phyloP scores from a whole-genome alignment of 2,888 invertebrate genomes.

The Thereva unica region DNA sequence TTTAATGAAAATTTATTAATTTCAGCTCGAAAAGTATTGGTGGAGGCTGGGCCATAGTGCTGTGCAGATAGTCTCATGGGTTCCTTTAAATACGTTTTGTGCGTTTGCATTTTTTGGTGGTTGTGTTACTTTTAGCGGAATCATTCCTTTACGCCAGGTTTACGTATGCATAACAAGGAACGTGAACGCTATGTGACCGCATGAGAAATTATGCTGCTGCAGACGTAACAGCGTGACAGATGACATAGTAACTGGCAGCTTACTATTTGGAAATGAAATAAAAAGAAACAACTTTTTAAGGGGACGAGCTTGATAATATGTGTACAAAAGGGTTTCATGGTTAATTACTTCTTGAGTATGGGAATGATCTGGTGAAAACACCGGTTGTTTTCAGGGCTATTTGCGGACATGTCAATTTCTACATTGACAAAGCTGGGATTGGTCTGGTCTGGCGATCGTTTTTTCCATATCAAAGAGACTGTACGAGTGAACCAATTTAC shows the following conservation, averaged over 20 bases:
- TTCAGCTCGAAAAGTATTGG: conserved; percentile 37
- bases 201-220: conserved; percentile 40
- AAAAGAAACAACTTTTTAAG: conserved; percentile 18
- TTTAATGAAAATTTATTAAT: conserved; percentile 48
- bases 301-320: not conserved
- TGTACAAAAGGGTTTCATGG: too few species aligned
- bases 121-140: not conserved
- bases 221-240: conserved; percentile 39
- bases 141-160: too few species aligned
- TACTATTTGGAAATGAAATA: conserved; percentile 18
- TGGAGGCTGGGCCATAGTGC: not conserved
- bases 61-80: too few species aligned
- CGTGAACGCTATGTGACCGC: conserved; percentile 14
- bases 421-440: too few species aligned
- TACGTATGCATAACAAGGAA: not conserved
- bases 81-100: not conserved
- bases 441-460: too few species aligned
- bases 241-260: conserved; percentile 30
- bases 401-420: too few species aligned
- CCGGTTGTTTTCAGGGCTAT: too few species aligned
- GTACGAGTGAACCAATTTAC: too few species aligned
- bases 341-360: too few species aligned
- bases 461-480: too few species aligned
- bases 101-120: not conserved
- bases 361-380: too few species aligned